Conservation (phyloP, 1,140 invertebrate species). For the Ptiloglossa arizonensis region DNA sequence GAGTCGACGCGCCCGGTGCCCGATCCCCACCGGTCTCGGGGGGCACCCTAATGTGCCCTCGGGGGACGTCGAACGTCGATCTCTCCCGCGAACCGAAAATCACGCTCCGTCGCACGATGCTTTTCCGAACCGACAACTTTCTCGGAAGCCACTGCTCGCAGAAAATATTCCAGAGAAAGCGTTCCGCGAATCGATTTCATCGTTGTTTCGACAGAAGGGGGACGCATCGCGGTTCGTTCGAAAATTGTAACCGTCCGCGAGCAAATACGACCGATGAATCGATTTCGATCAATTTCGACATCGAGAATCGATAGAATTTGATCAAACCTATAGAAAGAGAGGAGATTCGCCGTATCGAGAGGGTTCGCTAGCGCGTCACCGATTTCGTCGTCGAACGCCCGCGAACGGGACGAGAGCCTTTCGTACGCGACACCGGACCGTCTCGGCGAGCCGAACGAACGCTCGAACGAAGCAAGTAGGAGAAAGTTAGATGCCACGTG, state of each 20-base stretch:
- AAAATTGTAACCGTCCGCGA: no score
- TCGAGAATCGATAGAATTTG: no score
- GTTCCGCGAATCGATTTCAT: no score
- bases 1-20: constrained; percentile 1
- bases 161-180: no score
- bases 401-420: background rate
- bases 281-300: no score
- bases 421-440: background rate
- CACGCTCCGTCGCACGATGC: constrained; percentile 8
- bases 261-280: no score
- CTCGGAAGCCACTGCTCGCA: no score
- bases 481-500: background rate
- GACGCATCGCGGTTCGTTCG: no score
- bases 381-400: background rate
- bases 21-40: background rate
- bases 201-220: no score
- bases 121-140: background rate
- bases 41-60: constrained; percentile 62
- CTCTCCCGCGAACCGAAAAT: constrained; percentile 38
- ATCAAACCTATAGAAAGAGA: no score
- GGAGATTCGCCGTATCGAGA: no score
- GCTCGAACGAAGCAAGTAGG: background rate
- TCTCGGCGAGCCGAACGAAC: background rate
- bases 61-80: constrained; percentile 50
- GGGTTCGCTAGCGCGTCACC: no score